A percentile compares a stretch with the other conserved stretches of the same genome.
These are phyloP conservation scores for Orientallactaga bullata DNA, from an alignment of 2,113 vertebrate species.

Conservation along the genomic window DNA sequence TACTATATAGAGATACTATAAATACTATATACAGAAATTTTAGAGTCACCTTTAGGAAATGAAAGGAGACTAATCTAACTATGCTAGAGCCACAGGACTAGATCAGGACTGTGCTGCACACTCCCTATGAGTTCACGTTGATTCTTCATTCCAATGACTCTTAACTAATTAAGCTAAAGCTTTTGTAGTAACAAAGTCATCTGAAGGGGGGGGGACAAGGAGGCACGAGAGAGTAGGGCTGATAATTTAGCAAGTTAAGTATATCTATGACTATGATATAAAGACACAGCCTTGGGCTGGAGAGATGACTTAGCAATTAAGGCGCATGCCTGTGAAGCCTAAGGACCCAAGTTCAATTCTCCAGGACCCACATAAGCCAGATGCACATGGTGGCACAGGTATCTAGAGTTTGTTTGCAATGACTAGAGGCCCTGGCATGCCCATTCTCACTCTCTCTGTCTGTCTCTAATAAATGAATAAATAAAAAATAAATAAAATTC, in stretches of 20 bases:
- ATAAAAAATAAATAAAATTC: too few species aligned
- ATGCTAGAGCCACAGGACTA: not conserved
- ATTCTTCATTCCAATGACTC: not conserved
- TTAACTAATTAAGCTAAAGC: not conserved
- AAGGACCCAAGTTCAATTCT: too few species aligned
- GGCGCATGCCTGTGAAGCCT: too few species aligned
- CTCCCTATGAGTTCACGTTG: not conserved
- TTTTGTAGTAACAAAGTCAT: constrained; percentile 6
- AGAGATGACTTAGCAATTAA: too few species aligned
- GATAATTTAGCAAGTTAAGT: constrained; percentile 8
- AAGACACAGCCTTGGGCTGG: not conserved
- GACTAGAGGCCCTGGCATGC: too few species aligned
- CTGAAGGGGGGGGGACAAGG: not conserved
- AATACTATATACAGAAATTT: not conserved
- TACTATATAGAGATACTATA: not conserved
- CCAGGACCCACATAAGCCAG: too few species aligned
- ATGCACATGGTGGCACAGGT: too few species aligned
- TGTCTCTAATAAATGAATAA: too few species aligned
- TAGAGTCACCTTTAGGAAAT: not conserved
- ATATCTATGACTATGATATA: not conserved
- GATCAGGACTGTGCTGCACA: not conserved
- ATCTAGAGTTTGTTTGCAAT: too few species aligned
- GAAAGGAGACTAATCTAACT: not conserved
- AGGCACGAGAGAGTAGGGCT: not conserved
- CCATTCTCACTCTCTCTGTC: too few species aligned